A percentile compares a stretch with the other conserved stretches of the same genome.
phyloP scores from a whole-genome alignment of 2,113 vertebrate species.

The Nansenia antarctica region DNA sequence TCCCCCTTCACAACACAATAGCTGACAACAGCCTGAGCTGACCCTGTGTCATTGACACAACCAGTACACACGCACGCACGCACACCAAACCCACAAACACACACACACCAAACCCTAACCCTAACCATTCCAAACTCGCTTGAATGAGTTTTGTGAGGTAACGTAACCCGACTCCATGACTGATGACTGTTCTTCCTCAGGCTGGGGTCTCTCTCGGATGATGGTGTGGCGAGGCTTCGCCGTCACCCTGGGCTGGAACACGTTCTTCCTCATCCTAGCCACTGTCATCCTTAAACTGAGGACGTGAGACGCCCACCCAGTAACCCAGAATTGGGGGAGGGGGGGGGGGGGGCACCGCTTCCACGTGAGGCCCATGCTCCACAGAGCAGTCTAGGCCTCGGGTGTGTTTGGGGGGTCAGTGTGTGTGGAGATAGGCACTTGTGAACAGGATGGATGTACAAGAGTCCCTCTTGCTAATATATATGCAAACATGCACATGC shows the following conservation, averaged over 20 bases:
- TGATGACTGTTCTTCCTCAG: conserved; percentile 41
- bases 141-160: too few species aligned
- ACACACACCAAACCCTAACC: too few species aligned
- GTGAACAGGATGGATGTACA: conserved; percentile 8
- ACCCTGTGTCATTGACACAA: not conserved
- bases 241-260: conserved; percentile 78
- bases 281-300: conserved; percentile 79
- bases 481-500: not conserved
- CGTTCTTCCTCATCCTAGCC: conserved; percentile 77
- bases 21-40: not conserved
- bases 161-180: too few species aligned
- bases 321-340: not conserved
- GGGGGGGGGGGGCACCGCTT: too few species aligned
- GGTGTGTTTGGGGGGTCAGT: not conserved
- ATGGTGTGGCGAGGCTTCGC: conserved; percentile 80
- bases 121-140: too few species aligned
- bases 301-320: conserved; percentile 46
- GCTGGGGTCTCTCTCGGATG: conserved; percentile 74
- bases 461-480: conserved; percentile 20
- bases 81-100: not conserved
- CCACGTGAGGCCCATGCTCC: conserved; percentile 19
- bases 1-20: not conserved
- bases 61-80: conserved; percentile 16
- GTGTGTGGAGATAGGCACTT: conserved; percentile 7
- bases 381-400: conserved; percentile 6